phyloP scores from a whole-genome alignment of 2,888 invertebrate species.

The Thumatha senex region DNA sequence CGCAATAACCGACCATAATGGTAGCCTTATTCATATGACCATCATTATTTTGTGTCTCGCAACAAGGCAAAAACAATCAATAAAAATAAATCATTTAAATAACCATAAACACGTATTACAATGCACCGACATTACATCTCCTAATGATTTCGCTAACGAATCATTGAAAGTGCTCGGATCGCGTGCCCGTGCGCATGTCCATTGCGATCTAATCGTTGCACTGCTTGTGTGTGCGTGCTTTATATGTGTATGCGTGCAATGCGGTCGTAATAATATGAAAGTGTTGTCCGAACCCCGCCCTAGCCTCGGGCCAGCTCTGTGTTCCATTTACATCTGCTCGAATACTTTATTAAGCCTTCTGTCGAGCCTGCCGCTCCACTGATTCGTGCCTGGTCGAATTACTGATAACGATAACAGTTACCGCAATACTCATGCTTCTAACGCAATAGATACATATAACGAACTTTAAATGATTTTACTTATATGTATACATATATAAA shows the following conservation, averaged over 20 bases:
- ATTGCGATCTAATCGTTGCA: conserved; percentile 56
- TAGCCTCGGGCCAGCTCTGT: conserved; percentile 74
- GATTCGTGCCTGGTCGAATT: conserved; percentile 39
- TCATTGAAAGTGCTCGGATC: conserved; percentile 82
- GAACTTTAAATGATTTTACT: neutral
- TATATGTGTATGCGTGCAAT: conserved; percentile 64
- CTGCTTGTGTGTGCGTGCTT: conserved; percentile 45
- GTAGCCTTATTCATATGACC: conserved; percentile 76
- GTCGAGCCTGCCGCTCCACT: conserved; percentile 47
- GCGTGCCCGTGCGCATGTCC: conserved; percentile 71
- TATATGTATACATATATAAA: neutral
- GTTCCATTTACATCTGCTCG: conserved; percentile 82
- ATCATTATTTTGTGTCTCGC: conserved; percentile 83
- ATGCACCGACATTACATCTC: conserved; percentile 81
- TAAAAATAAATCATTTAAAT: conserved; percentile 84
- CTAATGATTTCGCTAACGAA: conserved; percentile 84
- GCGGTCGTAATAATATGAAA: conserved; percentile 75
- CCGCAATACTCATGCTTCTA: conserved; percentile 25
- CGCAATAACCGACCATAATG: conserved; percentile 72
- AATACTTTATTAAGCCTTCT: conserved; percentile 79
- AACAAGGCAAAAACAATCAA: conserved; percentile 83
- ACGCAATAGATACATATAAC: conserved; percentile 10
- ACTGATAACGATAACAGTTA: conserved; percentile 44
- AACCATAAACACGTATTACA: conserved; percentile 83
- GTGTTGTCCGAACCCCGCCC: conserved; percentile 82